Percentiles rank a stretch among this genome's conserved stretches.
Evolutionary conservation across 2,797 vertebrate genomes (phyloP).

Genomic region (Columba guinea): DNA sequence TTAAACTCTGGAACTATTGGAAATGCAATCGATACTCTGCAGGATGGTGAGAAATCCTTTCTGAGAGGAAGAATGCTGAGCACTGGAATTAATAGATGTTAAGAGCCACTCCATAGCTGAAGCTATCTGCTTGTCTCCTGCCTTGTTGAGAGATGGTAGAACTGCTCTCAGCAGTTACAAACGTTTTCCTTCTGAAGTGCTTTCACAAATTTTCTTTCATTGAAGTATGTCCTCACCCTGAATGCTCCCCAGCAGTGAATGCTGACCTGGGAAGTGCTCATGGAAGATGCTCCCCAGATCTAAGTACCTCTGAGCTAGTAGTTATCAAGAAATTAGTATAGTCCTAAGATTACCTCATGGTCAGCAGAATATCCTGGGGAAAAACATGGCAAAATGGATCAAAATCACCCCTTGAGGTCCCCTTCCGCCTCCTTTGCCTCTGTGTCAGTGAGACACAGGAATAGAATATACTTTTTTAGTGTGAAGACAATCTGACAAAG

Average conservation of each 20-base stretch:
- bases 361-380: neutral
- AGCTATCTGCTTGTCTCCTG: neutral
- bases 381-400: neutral
- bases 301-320: neutral
- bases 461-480: neutral
- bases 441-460: neutral
- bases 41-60: neutral
- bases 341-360: accelerated
- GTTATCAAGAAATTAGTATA: neutral
- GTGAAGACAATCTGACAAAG: too few relatives aligned
- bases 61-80: neutral
- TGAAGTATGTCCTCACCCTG: neutral
- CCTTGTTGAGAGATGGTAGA: neutral
- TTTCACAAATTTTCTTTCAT: neutral
- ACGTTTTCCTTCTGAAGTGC: neutral
- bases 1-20: neutral
- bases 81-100: neutral
- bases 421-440: neutral
- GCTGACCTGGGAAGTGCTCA: neutral
- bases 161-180: neutral
- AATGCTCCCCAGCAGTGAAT: neutral
- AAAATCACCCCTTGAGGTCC: neutral
- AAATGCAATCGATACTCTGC: neutral
- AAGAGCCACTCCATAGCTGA: conserved; percentile 1
- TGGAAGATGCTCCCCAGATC: neutral